Evolutionary conservation across 2,888 invertebrate species (phyloP), one percentile per base, ranked within the genome.

Genomic region (Drosophila robusta): DNA sequence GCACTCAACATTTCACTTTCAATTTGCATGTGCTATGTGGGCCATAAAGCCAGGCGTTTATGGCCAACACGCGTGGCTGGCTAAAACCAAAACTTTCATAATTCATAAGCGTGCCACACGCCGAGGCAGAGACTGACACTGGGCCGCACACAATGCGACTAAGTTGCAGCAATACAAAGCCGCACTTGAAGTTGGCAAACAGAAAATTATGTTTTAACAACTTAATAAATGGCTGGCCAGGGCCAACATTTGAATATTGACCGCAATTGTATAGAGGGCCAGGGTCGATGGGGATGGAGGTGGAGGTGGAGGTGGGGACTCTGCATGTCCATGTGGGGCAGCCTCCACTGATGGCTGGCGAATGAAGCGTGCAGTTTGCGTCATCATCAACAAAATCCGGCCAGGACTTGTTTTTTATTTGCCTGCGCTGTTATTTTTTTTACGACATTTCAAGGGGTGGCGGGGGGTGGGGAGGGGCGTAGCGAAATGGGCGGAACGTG

Each of bases 1-100:
- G 62, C 69, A 64, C 75, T 81, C 68, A 68, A 68, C 80, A 80
- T 85, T 83, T 85, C 83, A 85, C 80, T 83, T 83, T 85, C 83
- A 83, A 83, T 83, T 85, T 83, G 80, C 77, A 68, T 74, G 65
- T 12, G 58, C 75, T 77, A 74, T 76, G 67, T 67, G 80, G 73
- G 66, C 66, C 76, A 75, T 80, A 80, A 83, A 76, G 67, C 79
- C 74, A 50, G 67, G 72, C 78, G 80, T 85, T 83, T 83, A 83
- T 85, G 82, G 82, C 74, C 77, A 78, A 80, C 77, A 85, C 85
- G 85, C 84, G 82, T 81, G 73, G 75, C 78, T 57, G 56, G 47
- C 58, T 58, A 74, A 63, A 71, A 65, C 54, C 66, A 52, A 63
- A 77, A 80, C 72, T 75, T 83, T 82, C 79, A 83, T 83, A 83